Evolutionary conservation across 2,888 invertebrate genomes (phyloP).

Genomic region (Dynastes tityus): DNA sequence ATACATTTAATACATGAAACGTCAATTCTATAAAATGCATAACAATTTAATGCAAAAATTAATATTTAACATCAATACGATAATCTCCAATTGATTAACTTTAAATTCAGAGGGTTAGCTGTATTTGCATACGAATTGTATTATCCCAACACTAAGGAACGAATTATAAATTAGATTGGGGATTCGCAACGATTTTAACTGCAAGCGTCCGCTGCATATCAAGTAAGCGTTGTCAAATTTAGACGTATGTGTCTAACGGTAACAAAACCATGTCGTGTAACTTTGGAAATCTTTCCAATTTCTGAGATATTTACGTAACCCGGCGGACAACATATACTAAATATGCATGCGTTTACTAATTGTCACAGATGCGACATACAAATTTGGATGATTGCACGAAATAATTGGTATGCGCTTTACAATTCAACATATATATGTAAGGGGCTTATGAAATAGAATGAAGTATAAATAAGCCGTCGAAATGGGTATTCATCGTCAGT

Average conservation of each 20-base stretch:
- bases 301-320: slow-evolving; percentile 27
- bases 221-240: slow-evolving; percentile 3
- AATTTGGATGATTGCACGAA: slow-evolving; percentile 41
- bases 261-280: slow-evolving; percentile 5
- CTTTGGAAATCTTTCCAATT: slow-evolving; percentile 28
- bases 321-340: slow-evolving; percentile 10
- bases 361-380: slow-evolving; percentile 37
- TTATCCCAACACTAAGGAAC: not conserved
- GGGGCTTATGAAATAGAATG: slow-evolving; percentile 34
- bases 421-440: not conserved
- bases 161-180: not conserved
- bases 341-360: slow-evolving; percentile 42
- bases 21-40: not conserved
- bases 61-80: not conserved
- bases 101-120: not conserved
- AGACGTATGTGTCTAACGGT: not conserved
- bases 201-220: not conserved
- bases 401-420: slow-evolving; percentile 36
- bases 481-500: slow-evolving; percentile 46
- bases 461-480: slow-evolving; percentile 42
- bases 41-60: not conserved
- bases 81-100: not conserved
- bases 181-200: not conserved
- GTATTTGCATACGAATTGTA: slow-evolving; percentile 8
- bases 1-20: not conserved